Evolutionary conservation across 2,113 vertebrate genomes (phyloP), one percentile per base, ranked within the genome.

Genomic region (Chaetodon auriga): DNA sequence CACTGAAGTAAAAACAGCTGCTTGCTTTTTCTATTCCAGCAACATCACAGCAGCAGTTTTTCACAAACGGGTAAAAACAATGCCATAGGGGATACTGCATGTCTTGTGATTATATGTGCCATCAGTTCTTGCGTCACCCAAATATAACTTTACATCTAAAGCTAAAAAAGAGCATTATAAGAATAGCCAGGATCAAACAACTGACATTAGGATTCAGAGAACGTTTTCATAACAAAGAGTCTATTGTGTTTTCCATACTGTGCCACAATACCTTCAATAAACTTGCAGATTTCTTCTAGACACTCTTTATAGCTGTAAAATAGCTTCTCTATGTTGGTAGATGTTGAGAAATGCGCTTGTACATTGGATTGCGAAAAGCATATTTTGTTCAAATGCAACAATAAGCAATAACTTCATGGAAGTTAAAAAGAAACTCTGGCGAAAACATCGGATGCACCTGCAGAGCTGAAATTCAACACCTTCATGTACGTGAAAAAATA

Each of bases 371-470:
- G 35, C 15, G 18, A 30, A 60, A 63, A 25, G 8, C 0, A 14
- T 25, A 11, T 21, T 30, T 46, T 7, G 2, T 1, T 15, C 9
- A 49, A 57, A 48, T 36, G 61, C 19, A 45, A 25, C 8, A 62
- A 5, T 5, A 41, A 18, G 14, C 35, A 69, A 6, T 43, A 43
- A 25, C 10, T 63, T 5, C 8, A 43, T n/a, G 11, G 1, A 63
- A 18, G 36, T 30, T 51, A 25, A 58, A 58, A 12, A 41, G 15
- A 23, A 18, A 15, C 2, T n/a, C 0, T 0, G 0, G 13, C 0
- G 7, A 54, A 55, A 54, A 54, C 45, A 53, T 35, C 0, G 23
- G 36, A 18, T 71, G 78, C 60, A 80, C 78, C 68, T 64, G 78
- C 38, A n/a, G 11, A 53, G 11, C 16, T 51, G 0, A n/a, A 38